Base-by-base conservation (phyloP, 2,888 invertebrate genomes). In the Drosophila heteroneura region DNA sequence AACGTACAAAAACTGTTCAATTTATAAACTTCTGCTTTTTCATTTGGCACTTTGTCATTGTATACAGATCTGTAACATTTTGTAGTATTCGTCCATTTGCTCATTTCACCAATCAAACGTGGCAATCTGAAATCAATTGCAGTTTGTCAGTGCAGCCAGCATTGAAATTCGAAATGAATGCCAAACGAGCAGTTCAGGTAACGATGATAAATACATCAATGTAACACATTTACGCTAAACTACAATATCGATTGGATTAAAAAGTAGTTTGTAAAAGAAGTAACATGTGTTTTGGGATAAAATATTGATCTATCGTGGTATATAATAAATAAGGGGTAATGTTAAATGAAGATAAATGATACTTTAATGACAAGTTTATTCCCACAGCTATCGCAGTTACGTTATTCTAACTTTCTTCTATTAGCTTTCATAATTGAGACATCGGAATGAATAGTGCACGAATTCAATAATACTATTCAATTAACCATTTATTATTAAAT, bases 31-130 rank as follows among this genome's bases (percentile, higher is more conserved):
- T 64, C 59, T 52, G 47, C 49, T 68, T 68, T 74, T 68, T 63
- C 70, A 74, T 80, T 88, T 86, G 74, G 33, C 35, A 63, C 68
- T 72, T 66, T 51, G 81, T 69, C 71, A 82, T 83, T 74, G 74
- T 58, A 69, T 74, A 77, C 57, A 60, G 78, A 79, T 87, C 85
- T 60, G 66, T 16, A n/a, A 53, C 35, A 57, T 35, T 60, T 62
- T 56, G 82, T 64, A 71, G 72, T 49, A 74, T 65, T 59, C 67
- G 68, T 70, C 73, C 60, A 79, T 56, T 79, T 76, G 67, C 39
- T 56, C 62, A 71, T 64, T 58, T 79, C 35, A 69, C 57, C 68
- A 76, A 65, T 57, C 56, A 72, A 54, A 57, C 66, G 54, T 74
- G 69, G 58, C 70, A 78, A 78, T 80, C 74, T 47, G n/a, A 66